phyloP scores from a whole-genome alignment of 2,797 vertebrate genomes.

The Sebastes steindachneri region DNA sequence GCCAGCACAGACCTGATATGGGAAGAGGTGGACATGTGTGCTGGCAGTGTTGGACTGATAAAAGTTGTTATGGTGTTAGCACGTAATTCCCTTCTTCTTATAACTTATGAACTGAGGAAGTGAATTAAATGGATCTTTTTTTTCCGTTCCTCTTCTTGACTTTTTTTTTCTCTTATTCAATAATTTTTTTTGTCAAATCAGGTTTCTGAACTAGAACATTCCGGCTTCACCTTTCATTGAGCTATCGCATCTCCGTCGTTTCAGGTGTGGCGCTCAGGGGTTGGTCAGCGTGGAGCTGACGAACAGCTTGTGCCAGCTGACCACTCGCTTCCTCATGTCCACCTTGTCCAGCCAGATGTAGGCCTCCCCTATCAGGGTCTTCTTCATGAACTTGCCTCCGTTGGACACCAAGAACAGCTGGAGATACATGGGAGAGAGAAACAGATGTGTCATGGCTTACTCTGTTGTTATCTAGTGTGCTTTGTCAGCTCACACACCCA shows the following conservation, averaged over 20 bases:
- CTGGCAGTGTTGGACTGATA: slow-evolving; percentile 76
- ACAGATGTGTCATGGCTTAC: not conserved
- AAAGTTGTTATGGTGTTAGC: slow-evolving; percentile 64
- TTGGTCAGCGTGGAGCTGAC: slow-evolving; percentile 91
- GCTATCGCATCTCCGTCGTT: not conserved
- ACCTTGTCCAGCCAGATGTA: slow-evolving; percentile 99
- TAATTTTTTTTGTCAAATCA: not conserved
- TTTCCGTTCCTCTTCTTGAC: not conserved
- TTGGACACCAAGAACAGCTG: slow-evolving; percentile 97
- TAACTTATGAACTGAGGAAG: slow-evolving; percentile 28
- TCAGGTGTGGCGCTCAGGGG: slow-evolving; percentile 72
- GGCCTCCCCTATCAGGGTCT: slow-evolving; percentile 97
- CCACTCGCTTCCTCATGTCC: slow-evolving; percentile 97
- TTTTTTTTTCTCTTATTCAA: not conserved
- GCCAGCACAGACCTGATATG: slow-evolving; percentile 31
- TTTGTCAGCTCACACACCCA: not conserved
- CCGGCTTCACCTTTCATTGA: slow-evolving; percentile 25
- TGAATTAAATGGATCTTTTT: slow-evolving; percentile 17
- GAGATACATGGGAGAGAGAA: slow-evolving; percentile 3
- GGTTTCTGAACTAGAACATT: slow-evolving; percentile 4
- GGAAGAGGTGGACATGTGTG: slow-evolving; percentile 52
- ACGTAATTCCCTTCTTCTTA: slow-evolving; percentile 17
- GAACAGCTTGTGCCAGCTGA: slow-evolving; percentile 98
- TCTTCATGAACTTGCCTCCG: slow-evolving; percentile 99
- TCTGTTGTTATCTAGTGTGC: not conserved